Conservation (phyloP, 2,888 invertebrate genomes). For the Rhyacophila evoluta region DNA sequence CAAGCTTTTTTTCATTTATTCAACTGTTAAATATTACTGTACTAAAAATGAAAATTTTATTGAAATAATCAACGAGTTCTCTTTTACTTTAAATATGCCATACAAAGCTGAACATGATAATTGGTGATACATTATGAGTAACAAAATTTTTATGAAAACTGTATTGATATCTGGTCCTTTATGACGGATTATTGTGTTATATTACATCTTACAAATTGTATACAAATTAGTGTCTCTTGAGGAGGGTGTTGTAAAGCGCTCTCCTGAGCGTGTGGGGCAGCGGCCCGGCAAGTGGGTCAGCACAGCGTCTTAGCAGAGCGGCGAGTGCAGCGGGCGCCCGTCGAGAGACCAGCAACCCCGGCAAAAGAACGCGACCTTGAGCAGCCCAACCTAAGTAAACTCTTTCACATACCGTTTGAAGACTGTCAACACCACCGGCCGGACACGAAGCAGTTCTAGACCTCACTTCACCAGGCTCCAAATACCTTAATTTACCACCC, state of each 20-base stretch:
- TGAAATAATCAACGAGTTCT: too few relatives aligned
- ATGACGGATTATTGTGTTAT: background rate
- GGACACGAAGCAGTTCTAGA: constrained; percentile 69
- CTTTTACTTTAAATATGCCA: too few relatives aligned
- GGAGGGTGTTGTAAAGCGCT: constrained; percentile 67
- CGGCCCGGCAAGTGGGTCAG: constrained; percentile 69
- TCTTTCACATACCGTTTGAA: constrained; percentile 76
- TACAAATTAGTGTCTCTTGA: constrained; percentile 36
- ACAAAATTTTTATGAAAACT: background rate
- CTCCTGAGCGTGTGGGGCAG: constrained; percentile 66
- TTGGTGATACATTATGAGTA: too few relatives aligned
- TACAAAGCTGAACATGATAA: too few relatives aligned
- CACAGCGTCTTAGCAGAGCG: constrained; percentile 71
- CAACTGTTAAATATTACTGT: too few relatives aligned
- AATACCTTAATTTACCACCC: constrained; percentile 70
- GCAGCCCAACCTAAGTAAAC: constrained; percentile 75
- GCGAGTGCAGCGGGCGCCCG: constrained; percentile 72
- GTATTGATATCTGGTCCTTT: background rate
- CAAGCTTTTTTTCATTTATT: too few relatives aligned
- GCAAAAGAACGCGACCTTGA: constrained; percentile 72
- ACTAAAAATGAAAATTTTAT: too few relatives aligned
- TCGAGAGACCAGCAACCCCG: constrained; percentile 72
- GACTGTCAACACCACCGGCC: constrained; percentile 58
- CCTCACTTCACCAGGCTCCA: constrained; percentile 75
- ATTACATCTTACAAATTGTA: background rate